Base-by-base conservation (phyloP, 2,113 vertebrate species). In the Rhinogobius similis region DNA sequence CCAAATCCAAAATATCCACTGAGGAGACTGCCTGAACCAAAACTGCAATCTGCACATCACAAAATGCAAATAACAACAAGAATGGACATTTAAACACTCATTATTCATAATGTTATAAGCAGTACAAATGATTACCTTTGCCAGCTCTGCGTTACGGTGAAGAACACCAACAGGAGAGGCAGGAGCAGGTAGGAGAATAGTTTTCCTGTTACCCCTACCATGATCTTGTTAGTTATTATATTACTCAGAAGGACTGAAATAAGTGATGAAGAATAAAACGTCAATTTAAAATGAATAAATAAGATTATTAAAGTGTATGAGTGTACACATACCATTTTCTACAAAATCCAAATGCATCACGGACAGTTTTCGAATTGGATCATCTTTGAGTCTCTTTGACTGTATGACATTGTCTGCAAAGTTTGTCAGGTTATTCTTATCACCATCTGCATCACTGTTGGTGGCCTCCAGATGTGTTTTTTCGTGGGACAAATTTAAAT, bases 221-320 rank as follows among this genome's bases (percentile, higher is more conserved):
- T 77, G 24, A 46, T 80, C 41, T 82, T 9, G 43, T 83, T 79
- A 20, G 67, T 46, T 46, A 80, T 2, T 29, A 75, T 1, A 20
- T 83, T 81, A 24, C 39, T 32, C 48, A 84, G 50, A 29, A 87
- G 52, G 39, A 70, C 92, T 93, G 72, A 61, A 87, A 87, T 0
- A 67, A 4, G 78, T 11, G 16, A 20, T 10, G 29, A 21, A 2
- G 8, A 29, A 32, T 59, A 29, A 32, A 36, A n/a, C 3, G 10
- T 46, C 18, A 48, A 20, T 36, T 36, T 23, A 52, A 52, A 23
- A 52, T 52, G 2, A 21, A 52, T 21, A 21, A 52, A 52, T 5
- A 26, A 11, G 23, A 58, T 58, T 65, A 0, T 56, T 32, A 32
- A 55, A 21, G 13, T 62, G 32, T 27, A 38, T 18, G 13, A 27